Evolutionary conservation across 2,797 vertebrate genomes (phyloP).

Genomic region (Heteromormyrus szaboi): DNA sequence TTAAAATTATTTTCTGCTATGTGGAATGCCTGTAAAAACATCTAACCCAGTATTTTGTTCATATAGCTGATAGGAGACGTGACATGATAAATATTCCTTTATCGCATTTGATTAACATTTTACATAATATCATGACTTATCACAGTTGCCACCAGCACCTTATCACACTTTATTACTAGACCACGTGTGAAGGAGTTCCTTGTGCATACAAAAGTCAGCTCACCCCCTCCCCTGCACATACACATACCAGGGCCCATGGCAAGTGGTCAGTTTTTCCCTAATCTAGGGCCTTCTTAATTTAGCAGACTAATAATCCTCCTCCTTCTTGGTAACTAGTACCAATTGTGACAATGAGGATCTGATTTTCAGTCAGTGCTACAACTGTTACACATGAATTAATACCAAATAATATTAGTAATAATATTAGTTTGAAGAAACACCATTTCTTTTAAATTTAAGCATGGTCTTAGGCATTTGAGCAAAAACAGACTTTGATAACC

Average conservation of each 20-base stretch:
- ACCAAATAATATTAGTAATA: background rate
- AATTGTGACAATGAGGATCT: background rate
- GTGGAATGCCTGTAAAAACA: constrained; percentile 39
- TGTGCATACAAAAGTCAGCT: background rate
- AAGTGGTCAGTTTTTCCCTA: background rate
- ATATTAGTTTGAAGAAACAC: background rate
- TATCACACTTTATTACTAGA: background rate
- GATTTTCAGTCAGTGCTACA: background rate
- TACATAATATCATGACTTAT: constrained; percentile 63
- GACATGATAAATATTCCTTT: background rate
- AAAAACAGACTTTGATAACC: background rate
- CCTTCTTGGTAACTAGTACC: background rate
- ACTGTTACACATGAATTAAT: background rate
- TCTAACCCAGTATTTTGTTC: background rate
- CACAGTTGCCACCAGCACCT: background rate
- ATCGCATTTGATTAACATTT: constrained; percentile 54
- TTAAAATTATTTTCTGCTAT: constrained; percentile 37
- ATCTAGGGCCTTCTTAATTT: background rate
- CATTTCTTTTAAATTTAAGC: background rate
- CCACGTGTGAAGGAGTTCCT: background rate
- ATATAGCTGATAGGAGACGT: background rate
- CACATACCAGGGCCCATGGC: background rate
- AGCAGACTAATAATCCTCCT: background rate
- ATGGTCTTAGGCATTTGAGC: background rate
- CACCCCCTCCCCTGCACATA: background rate